Evolutionary conservation across 2,888 invertebrate genomes (phyloP), one percentile per base, ranked within the genome.

Genomic region (Ischnura elegans): DNA sequence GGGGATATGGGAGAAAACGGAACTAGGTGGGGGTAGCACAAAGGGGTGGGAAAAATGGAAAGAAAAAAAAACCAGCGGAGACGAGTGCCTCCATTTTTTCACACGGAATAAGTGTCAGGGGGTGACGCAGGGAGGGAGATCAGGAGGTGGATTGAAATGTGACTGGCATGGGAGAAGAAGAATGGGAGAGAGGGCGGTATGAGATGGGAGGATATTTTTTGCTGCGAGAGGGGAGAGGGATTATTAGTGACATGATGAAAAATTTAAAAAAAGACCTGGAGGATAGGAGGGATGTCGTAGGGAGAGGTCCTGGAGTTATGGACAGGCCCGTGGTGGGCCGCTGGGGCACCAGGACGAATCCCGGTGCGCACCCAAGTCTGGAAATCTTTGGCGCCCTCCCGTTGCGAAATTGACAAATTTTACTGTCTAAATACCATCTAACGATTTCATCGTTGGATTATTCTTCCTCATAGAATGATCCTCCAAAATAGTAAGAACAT

Each of bases 31-130:
- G 13, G 0, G n/a, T 61, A 61, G n/a, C 4, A n/a, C 51, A n/a
- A 4, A 4, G n/a, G 76, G 13, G 76, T 8, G 36, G 36, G 0
- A 5, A 25, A 36, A 2, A 76, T 76, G 76, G 76, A 29, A 36
- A 10, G 36, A 36, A n/a, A n/a, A n/a, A n/a, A 36, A 5, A 76
- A 25, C 25, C n/a, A 10, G n/a, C 8, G 76, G 76, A 29, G 76
- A 76, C 10, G 36, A 76, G 66, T 5, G 76, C n/a, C 13, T 36
- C 36, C 1, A 29, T 36, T 76, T 76, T 76, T 76, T 76, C 76
- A 36, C 25, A 76, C 76, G 76, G 76, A 76, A 76, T 76, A 76
- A 76, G 76, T 76, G 76, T 76, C 76, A 76, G 25, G 36, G 76
- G 36, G 76, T 36, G 25, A 51, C 29, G n/a, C 29, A 16, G 36